Evolutionary conservation across 2,888 invertebrate genomes (phyloP).

Genomic region (Sinopyrophorus schimmeli): DNA sequence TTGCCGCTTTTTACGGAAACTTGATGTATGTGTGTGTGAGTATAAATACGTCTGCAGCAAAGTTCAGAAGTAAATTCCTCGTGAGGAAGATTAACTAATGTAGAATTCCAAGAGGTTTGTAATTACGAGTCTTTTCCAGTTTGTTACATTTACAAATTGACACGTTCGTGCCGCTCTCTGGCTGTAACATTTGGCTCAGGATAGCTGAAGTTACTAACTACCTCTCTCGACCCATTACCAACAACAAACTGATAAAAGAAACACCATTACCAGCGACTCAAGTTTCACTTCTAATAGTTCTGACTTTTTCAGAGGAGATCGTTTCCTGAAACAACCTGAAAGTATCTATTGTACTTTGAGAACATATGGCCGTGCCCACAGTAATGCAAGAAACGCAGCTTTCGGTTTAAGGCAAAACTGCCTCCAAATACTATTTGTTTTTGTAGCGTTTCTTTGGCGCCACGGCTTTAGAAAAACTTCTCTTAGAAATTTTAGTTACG

Average conservation of each 20-base stretch:
- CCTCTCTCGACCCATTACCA: conserved; percentile 47
- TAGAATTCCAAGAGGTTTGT: conserved; percentile 44
- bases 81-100: conserved; percentile 32
- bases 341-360: conserved; percentile 26
- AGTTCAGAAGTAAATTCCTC: conserved; percentile 30
- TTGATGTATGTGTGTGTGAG: conserved; percentile 17
- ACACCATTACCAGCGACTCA: conserved; percentile 31
- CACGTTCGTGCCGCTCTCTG: conserved; percentile 46
- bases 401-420: too few relatives aligned
- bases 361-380: conserved; percentile 25
- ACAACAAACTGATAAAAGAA: conserved; percentile 44
- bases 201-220: conserved; percentile 48
- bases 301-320: conserved; percentile 27
- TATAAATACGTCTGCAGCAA: conserved; percentile 27
- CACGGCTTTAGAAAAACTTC: too few relatives aligned
- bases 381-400: conserved; percentile 10
- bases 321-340: conserved; percentile 27
- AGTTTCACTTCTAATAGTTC: conserved; percentile 33
- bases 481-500: too few relatives aligned
- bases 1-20: conserved; percentile 13
- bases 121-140: conserved; percentile 55
- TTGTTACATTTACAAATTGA: conserved; percentile 55
- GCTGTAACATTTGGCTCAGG: conserved; percentile 41
- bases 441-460: too few relatives aligned
- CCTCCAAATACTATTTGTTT: too few relatives aligned